phyloP scores from a whole-genome alignment of 1,140 invertebrate genomes.

The Batillaria attramentaria region DNA sequence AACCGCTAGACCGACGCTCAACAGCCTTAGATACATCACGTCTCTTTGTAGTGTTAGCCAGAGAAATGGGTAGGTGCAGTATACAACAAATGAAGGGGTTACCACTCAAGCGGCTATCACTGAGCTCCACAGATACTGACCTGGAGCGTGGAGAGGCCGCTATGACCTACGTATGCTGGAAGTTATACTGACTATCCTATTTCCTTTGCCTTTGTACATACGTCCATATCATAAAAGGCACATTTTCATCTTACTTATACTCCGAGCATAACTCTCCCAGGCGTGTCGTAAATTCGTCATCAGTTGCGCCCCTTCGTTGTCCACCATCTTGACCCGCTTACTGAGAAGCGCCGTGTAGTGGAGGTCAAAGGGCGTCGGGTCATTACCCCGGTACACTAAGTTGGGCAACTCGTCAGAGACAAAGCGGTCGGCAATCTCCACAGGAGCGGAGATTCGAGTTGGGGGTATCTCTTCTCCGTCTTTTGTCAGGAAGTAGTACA shows the following conservation, averaged over 20 bases:
- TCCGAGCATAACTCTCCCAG: neutral
- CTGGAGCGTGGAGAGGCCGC: too few species aligned
- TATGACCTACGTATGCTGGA: too few species aligned
- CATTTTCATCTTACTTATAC: slow-evolving; percentile 6
- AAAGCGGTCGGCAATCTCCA: neutral
- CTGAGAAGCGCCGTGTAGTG: neutral
- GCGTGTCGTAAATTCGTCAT: neutral
- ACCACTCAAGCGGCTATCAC: too few species aligned
- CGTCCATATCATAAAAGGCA: too few species aligned
- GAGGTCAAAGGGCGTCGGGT: slow-evolving; percentile 7
- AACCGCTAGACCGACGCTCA: too few species aligned
- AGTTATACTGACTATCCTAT: too few species aligned
- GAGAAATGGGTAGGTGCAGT: too few species aligned
- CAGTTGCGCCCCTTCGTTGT: neutral
- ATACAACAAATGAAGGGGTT: too few species aligned
- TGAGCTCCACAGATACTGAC: too few species aligned
- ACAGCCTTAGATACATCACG: too few species aligned
- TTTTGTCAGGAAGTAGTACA: neutral
- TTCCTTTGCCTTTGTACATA: too few species aligned
- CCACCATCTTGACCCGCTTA: slow-evolving; percentile 7
- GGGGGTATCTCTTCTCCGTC: neutral
- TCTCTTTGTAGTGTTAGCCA: too few species aligned
- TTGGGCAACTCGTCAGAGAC: neutral
- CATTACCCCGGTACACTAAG: neutral
- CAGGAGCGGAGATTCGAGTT: neutral